phyloP scores from a whole-genome alignment of 2,113 vertebrate species.

The Manacus vitellinus region DNA sequence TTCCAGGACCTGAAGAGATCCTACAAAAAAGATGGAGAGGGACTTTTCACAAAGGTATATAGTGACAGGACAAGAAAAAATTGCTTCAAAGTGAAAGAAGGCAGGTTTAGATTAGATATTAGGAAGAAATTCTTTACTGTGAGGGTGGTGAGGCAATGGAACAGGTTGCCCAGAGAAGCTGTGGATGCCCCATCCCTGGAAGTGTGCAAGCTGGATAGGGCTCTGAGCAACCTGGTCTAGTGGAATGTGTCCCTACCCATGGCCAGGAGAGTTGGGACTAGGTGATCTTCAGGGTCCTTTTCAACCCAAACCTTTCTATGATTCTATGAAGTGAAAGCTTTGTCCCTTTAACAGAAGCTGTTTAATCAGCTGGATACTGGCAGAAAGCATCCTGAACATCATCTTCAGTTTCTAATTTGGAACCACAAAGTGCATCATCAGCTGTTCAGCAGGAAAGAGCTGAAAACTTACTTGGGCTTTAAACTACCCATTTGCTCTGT shows the following conservation, averaged over 20 bases:
- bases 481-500: neutral
- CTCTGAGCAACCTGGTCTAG: neutral
- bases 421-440: neutral
- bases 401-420: slow-evolving; percentile 28
- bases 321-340: neutral
- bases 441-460: slow-evolving; percentile 15
- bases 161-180: neutral
- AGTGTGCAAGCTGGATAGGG: neutral
- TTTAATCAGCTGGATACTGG: neutral
- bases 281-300: neutral
- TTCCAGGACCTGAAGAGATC: neutral
- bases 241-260: neutral
- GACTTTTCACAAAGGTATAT: neutral
- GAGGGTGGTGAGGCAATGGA: neutral
- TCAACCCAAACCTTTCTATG: accelerated
- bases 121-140: neutral
- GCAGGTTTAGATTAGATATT: neutral
- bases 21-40: neutral
- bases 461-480: neutral
- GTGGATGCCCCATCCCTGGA: neutral
- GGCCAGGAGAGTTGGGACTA: neutral
- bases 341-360: neutral
- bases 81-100: neutral
- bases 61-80: neutral
- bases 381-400: slow-evolving; percentile 12